Base-by-base conservation (phyloP, 2,797 vertebrate species). In the Mus spretus region DNA sequence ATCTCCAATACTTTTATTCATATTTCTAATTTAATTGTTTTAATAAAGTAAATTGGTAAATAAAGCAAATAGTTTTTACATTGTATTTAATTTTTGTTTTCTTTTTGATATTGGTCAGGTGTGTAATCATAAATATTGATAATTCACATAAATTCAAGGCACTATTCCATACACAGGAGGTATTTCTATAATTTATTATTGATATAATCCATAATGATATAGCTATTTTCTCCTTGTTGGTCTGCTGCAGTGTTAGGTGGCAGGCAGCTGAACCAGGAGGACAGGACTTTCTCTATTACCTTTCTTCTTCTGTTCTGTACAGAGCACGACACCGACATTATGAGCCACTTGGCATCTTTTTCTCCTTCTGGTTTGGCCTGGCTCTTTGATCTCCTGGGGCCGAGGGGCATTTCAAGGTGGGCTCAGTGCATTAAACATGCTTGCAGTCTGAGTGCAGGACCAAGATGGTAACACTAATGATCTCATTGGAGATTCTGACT, bases 111-210 rank as follows among this genome's bases (percentile, higher is more conserved):
- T 67, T 65, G 28, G 67, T 95, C 92, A 95, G 96, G 94, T 92
- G 79, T 4, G 53, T 26, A 87, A 84, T 74, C 80, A 75, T 93
- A 86, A 96, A 80, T 74, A 91, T 6, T 90, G 75, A 89, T 70
- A 78, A 78, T 95, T 90, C 34, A 91, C 89, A 93, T 94, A 96
- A 93, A 90, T 79, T 90, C 50, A 90, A 47, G 44, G 13, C 91
- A 74, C 47, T 84, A 14, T 28, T 96, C 14, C 55, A 57, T 77
- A 47, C 57, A 50, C 40, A 65, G 17, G 87, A 87, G 89, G 63
- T 28, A 72, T 86, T 81, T 90, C 84, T 96, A 17, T 95, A 94
- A 97, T 98, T 96, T 95, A 98, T 97, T 97, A 97, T 96, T 97
- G 94, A 97, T 97, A 91, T 1, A 40, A 63, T 86, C 89, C 91